Conservation (phyloP, 2,888 invertebrate species). For the Euzetes globulus region DNA sequence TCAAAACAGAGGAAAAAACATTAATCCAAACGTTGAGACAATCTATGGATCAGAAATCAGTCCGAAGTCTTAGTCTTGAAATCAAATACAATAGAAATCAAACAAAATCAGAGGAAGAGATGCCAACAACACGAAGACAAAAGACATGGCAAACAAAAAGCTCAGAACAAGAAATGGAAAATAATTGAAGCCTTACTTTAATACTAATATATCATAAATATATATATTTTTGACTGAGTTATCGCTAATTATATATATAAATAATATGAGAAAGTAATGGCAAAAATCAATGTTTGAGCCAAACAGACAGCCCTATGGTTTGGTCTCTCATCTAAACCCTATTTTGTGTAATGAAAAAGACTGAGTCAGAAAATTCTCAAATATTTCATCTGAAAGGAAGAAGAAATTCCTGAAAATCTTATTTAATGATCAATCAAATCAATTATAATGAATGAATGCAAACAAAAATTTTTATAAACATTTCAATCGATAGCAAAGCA, state of each 20-base stretch:
- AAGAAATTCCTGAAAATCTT: not conserved
- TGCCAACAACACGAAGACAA: not conserved
- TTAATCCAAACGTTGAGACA: too few relatives aligned
- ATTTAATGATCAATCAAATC: not conserved
- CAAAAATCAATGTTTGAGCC: not conserved
- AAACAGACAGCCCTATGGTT: not conserved
- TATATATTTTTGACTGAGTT: not conserved
- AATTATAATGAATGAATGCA: not conserved
- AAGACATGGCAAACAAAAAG: not conserved
- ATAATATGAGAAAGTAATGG: not conserved
- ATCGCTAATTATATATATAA: not conserved
- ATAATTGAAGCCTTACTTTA: constrained; percentile 4
- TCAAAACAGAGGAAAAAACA: too few relatives aligned
- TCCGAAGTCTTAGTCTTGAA: too few relatives aligned
- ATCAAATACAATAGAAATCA: too few relatives aligned
- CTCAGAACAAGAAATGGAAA: not conserved
- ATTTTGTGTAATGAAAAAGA: too few relatives aligned
- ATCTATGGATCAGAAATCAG: too few relatives aligned
- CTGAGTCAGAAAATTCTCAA: too few relatives aligned
- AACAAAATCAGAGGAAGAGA: not conserved
- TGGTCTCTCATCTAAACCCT: not conserved
- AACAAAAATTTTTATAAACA: not conserved
- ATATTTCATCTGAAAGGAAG: too few relatives aligned
- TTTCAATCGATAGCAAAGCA: not conserved
- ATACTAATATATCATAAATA: not conserved